Evolutionary conservation across 2,797 vertebrate species (phyloP).

Genomic region (Peromyscus attwateri): DNA sequence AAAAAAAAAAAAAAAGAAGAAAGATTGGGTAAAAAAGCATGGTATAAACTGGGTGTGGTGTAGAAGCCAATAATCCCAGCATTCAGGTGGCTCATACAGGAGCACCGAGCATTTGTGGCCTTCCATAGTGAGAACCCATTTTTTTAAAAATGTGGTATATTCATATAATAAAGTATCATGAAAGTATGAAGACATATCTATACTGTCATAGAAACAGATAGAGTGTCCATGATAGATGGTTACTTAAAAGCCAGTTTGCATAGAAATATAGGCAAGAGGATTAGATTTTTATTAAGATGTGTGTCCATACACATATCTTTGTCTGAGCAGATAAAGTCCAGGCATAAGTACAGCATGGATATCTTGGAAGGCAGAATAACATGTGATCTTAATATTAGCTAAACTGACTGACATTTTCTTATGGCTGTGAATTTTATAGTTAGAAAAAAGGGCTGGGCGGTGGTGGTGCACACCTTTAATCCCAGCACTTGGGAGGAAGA

Average conservation of each 20-base stretch:
- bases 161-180: slow-evolving; percentile 43
- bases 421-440: neutral
- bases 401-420: neutral
- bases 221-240: neutral
- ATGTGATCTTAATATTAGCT: slow-evolving; percentile 33
- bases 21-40: neutral
- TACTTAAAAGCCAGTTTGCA: slow-evolving; percentile 31
- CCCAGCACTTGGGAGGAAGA: no score
- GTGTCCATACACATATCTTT: neutral
- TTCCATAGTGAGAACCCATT: neutral
- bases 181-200: neutral
- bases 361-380: slow-evolving; percentile 17
- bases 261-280: neutral
- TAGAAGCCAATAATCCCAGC: neutral
- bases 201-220: slow-evolving; percentile 40
- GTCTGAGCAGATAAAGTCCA: slow-evolving; percentile 39
- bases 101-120: neutral
- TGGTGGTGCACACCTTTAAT: no score
- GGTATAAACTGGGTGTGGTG: neutral
- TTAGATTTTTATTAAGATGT: neutral
- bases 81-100: neutral
- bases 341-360: neutral
- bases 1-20: no score
- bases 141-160: neutral
- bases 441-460: neutral